Evolutionary conservation across 2,113 vertebrate genomes (phyloP).

Genomic region (Numida meleagris): DNA sequence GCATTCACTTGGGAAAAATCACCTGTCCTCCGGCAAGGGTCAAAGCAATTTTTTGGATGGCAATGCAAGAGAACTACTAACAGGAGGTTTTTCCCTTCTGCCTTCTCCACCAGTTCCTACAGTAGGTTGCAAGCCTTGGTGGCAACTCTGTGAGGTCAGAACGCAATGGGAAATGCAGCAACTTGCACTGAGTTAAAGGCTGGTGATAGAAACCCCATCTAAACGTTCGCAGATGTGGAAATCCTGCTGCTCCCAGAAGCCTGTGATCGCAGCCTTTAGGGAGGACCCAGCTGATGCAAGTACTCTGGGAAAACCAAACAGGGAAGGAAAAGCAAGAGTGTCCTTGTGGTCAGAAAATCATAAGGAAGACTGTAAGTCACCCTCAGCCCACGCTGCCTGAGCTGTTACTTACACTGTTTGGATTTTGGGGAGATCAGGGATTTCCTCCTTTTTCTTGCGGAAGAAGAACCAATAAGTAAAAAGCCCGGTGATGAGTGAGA

Average conservation of each 20-base stretch:
- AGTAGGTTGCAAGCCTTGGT: neutral
- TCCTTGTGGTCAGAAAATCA: neutral
- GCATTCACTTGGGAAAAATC: too few relatives aligned
- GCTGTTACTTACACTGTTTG: constrained; percentile 72
- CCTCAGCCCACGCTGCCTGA: fast-evolving
- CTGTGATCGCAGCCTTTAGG: neutral
- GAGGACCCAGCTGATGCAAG: neutral
- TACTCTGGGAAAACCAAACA: neutral
- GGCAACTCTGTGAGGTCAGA: neutral
- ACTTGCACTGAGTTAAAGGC: neutral
- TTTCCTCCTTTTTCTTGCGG: constrained; percentile 90
- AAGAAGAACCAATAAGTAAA: constrained; percentile 92
- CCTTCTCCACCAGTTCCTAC: neutral
- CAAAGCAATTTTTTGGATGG: neutral
- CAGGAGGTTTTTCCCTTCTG: neutral
- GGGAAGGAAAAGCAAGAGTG: neutral
- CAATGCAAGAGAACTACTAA: neutral
- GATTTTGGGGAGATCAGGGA: constrained; percentile 89
- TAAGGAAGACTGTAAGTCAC: neutral
- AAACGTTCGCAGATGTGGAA: neutral
- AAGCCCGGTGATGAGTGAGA: constrained; percentile 87
- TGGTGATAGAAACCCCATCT: neutral
- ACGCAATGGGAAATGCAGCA: neutral
- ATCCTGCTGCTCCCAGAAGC: neutral
- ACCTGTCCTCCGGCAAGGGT: neutral